Evolutionary conservation across 1,140 invertebrate genomes (phyloP).

Genomic region (Lucilia cuprina): DNA sequence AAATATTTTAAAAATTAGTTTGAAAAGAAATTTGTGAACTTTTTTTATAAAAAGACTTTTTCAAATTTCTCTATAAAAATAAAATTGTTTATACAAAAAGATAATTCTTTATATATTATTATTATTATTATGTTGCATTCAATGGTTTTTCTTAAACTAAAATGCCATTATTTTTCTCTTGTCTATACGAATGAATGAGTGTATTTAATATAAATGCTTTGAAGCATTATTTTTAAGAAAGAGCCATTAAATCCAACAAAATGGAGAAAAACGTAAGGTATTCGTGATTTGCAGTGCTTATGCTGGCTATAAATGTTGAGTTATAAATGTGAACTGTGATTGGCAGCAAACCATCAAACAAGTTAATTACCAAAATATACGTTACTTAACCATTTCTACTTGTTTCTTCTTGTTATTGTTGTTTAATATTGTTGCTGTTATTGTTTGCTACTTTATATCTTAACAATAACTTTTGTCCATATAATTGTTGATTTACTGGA

Average conservation of each 20-base stretch:
- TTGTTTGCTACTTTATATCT: not conserved
- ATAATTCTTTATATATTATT: too few species aligned
- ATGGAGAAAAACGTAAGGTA: not conserved
- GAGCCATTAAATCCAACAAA: not conserved
- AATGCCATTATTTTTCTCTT: not conserved
- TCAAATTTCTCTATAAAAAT: too few species aligned
- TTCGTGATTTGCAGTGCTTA: conserved; percentile 25
- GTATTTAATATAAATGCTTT: not conserved
- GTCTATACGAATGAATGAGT: not conserved
- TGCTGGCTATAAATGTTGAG: conserved; percentile 22
- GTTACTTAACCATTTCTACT: not conserved
- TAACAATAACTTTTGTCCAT: not conserved
- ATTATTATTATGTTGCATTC: too few species aligned
- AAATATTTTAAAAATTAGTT: too few species aligned
- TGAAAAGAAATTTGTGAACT: too few species aligned
- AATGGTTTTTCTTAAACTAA: not conserved
- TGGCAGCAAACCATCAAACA: conserved; percentile 27
- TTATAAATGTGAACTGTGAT: conserved; percentile 20
- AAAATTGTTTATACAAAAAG: too few species aligned
- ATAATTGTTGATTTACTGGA: not conserved
- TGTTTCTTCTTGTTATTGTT: not conserved
- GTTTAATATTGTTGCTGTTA: not conserved
- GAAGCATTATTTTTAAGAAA: not conserved
- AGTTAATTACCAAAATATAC: conserved; percentile 27
- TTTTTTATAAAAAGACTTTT: too few species aligned